Conservation (phyloP, 2,113 vertebrate genomes). For the Alligator sinensis region DNA sequence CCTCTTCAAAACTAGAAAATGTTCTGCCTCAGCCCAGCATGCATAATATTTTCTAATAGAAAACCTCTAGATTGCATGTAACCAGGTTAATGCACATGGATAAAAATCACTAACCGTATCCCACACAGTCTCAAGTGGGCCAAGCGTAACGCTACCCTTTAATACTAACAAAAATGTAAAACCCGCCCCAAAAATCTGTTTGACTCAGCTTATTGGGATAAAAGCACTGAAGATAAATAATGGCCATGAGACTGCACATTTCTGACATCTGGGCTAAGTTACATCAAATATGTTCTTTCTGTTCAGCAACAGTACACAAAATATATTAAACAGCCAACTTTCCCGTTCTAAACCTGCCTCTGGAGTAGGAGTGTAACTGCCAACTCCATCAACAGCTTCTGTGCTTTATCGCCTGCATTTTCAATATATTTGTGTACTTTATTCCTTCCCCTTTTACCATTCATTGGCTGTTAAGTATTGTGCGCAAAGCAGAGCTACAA, state of each 20-base stretch:
- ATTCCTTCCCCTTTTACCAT: not conserved
- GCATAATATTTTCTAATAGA: not conserved
- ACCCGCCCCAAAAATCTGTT: not conserved
- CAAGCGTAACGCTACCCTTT: not conserved
- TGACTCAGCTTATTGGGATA: constrained; percentile 19
- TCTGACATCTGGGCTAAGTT: constrained; percentile 42
- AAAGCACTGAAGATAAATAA: constrained; percentile 35
- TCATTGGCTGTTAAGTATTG: constrained; percentile 12
- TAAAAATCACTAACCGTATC: not conserved
- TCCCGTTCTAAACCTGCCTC: constrained; percentile 50
- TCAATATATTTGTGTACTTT: not conserved
- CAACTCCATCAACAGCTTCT: constrained; percentile 34
- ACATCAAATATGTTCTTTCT: constrained; percentile 48
- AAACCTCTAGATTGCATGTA: not conserved
- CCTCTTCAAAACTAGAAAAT: not conserved
- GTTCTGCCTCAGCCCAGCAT: not conserved
- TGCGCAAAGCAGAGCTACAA: constrained; percentile 19
- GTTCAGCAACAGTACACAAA: constrained; percentile 25
- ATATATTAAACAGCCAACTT: constrained; percentile 3
- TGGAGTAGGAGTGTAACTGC: constrained; percentile 56
- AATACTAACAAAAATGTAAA: not conserved
- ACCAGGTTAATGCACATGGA: not conserved
- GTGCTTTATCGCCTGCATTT: constrained; percentile 36
- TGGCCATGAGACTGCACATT: not conserved
- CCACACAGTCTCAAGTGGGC: not conserved